phyloP scores from a whole-genome alignment of 1,140 invertebrate species.

The Dufourea novaeangliae region DNA sequence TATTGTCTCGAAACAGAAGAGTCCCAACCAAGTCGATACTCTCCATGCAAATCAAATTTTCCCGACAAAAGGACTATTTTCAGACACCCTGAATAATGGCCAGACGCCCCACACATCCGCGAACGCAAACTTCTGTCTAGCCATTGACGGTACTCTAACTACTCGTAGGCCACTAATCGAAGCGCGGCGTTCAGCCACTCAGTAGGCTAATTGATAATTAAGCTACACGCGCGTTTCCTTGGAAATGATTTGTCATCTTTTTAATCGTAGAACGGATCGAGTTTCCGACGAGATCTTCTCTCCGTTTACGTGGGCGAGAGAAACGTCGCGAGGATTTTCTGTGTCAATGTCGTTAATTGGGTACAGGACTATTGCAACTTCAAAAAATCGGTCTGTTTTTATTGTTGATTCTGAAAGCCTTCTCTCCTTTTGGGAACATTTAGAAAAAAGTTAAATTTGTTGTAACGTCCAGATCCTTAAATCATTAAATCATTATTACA shows the following conservation, averaged over 20 bases:
- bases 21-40: not conserved
- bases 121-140: not conserved
- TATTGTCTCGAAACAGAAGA: not conserved
- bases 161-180: slow-evolving; percentile 10
- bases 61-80: not conserved
- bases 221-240: slow-evolving; percentile 48
- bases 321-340: slow-evolving; percentile 4
- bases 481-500: no score
- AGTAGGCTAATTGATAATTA: slow-evolving; percentile 52
- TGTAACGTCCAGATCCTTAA: no score
- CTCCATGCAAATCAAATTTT: not conserved
- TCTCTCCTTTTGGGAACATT: not conserved
- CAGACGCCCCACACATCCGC: not conserved
- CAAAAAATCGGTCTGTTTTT: no score
- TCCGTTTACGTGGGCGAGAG: not conserved
- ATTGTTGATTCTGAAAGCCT: no score
- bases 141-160: no score
- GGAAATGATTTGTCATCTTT: slow-evolving; percentile 52
- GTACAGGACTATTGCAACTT: no score
- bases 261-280: slow-evolving; percentile 22
- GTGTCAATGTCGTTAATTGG: slow-evolving; percentile 55
- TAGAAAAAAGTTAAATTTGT: no score
- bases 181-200: slow-evolving; percentile 22
- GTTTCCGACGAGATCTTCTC: slow-evolving; percentile 26
- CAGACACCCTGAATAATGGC: not conserved